Evolutionary conservation across 2,797 vertebrate species (phyloP).

Genomic region (Pachyuromys duprasi): DNA sequence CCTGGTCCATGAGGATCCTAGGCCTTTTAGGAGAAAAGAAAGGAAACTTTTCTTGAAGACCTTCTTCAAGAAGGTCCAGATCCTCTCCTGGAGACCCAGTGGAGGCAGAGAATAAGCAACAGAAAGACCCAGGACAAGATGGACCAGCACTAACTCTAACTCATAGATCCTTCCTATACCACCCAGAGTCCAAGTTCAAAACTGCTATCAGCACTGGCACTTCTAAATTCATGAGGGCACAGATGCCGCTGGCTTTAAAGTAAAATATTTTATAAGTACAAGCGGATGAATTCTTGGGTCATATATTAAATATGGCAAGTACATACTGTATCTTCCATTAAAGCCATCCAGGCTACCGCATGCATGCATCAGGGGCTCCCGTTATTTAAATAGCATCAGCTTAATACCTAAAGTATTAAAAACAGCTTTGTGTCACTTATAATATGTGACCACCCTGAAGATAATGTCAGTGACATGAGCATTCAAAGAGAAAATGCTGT

Average conservation of each 20-base stretch:
- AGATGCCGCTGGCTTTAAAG: slow-evolving; percentile 1
- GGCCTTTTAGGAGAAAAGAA: not conserved
- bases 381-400: not conserved
- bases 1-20: not conserved
- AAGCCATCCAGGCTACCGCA: not conserved
- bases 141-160: rapidly evolving
- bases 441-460: not conserved
- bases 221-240: not conserved
- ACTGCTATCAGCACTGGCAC: not conserved
- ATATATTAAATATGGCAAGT: not conserved
- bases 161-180: not conserved
- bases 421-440: not conserved
- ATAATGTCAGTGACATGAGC: too few relatives aligned
- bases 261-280: not conserved
- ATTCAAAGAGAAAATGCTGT: not conserved
- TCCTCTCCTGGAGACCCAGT: not conserved
- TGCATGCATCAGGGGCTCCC: not conserved
- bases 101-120: not conserved
- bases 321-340: not conserved
- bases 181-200: not conserved
- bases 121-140: not conserved
- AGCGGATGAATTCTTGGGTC: not conserved
- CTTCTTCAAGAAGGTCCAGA: not conserved
- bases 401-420: slow-evolving; percentile 33
- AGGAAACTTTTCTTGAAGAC: not conserved